These are phyloP conservation scores for Listronotus bonariensis DNA, from an alignment of 1,140 invertebrate genomes.

Conservation along the genomic window DNA sequence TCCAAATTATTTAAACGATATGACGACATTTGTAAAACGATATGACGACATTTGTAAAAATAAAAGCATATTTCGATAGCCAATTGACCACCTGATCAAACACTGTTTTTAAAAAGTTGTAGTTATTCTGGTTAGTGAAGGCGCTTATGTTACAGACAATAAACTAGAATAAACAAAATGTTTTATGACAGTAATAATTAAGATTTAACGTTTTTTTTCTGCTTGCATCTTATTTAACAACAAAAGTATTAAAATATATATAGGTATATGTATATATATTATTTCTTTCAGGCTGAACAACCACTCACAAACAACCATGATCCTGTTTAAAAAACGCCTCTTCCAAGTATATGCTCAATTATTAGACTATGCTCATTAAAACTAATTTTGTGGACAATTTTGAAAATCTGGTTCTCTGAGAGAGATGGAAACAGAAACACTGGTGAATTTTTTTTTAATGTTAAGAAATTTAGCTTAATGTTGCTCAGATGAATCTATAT, in stretches of 20 bases:
- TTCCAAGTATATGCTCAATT: slow-evolving; percentile 39
- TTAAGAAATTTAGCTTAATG: slow-evolving; percentile 23
- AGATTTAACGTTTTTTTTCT: neutral
- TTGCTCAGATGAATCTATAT: slow-evolving; percentile 26
- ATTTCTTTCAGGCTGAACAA: slow-evolving; percentile 70
- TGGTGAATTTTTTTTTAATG: neutral
- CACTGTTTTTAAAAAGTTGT: too few relatives aligned
- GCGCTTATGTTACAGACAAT: too few relatives aligned
- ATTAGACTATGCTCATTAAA: slow-evolving; percentile 29
- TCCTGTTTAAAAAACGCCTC: slow-evolving; percentile 59
- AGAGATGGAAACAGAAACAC: neutral
- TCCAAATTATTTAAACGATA: too few relatives aligned
- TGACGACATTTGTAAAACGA: too few relatives aligned
- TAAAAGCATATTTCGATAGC: too few relatives aligned
- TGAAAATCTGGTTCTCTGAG: slow-evolving; percentile 13
- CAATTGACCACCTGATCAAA: too few relatives aligned
- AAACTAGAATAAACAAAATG: too few relatives aligned
- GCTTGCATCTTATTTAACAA: too few relatives aligned
- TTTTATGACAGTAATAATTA: too few relatives aligned
- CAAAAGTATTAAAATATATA: too few relatives aligned
- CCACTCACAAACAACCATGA: slow-evolving; percentile 73
- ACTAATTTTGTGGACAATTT: slow-evolving; percentile 22
- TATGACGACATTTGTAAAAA: too few relatives aligned
- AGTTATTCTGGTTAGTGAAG: too few relatives aligned
- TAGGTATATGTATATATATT: slow-evolving; percentile 39